Conservation (phyloP, 2,888 invertebrate species). For the Asteroscopus sphinx region DNA sequence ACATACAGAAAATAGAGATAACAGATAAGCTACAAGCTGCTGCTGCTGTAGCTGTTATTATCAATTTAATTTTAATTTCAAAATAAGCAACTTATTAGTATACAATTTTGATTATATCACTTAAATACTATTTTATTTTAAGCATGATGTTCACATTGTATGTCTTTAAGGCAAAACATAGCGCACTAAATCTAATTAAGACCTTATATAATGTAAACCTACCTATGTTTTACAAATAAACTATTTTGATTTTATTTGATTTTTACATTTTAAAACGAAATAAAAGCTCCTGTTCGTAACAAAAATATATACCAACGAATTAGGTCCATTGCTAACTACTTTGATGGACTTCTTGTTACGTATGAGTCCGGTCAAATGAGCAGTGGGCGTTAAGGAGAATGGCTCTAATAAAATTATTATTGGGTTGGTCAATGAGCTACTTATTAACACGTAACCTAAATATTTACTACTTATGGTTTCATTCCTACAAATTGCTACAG, state of each 20-base stretch:
- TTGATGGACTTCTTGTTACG: constrained; percentile 8
- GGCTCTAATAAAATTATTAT: not conserved
- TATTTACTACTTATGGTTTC: not conserved
- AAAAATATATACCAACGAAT: not conserved
- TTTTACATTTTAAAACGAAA: too few species aligned
- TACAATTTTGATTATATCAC: too few species aligned
- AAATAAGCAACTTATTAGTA: too few species aligned
- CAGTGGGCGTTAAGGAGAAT: not conserved
- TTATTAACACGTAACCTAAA: not conserved
- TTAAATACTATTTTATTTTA: too few species aligned
- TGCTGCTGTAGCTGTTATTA: too few species aligned
- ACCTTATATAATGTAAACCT: too few species aligned
- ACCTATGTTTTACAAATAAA: too few species aligned
- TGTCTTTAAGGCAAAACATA: too few species aligned
- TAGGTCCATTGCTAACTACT: not conserved
- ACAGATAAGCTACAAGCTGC: constrained; percentile 1
- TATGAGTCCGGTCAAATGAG: not conserved
- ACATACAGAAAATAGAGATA: constrained; percentile 13
- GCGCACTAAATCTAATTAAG: too few species aligned
- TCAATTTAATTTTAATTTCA: too few species aligned
- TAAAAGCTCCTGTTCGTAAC: not conserved
- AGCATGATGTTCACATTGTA: too few species aligned
- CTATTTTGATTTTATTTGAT: too few species aligned
- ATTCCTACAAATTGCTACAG: not conserved
- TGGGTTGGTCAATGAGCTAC: not conserved